Evolutionary conservation across 1,140 invertebrate species (phyloP).

Genomic region (Polyergus mexicanus): DNA sequence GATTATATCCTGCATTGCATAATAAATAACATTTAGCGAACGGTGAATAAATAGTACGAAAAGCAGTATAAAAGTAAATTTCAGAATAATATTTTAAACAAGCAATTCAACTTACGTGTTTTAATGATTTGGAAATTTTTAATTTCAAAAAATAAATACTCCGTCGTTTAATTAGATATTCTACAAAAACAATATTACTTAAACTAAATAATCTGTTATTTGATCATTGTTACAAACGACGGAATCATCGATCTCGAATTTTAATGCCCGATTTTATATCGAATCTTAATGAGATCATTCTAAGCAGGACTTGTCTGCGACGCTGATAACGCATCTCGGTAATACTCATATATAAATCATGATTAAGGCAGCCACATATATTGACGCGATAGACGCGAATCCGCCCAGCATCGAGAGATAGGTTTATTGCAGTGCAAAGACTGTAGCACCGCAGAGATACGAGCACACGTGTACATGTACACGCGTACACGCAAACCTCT

Average conservation of each 20-base stretch:
- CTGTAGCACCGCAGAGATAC: not conserved
- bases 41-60: not conserved
- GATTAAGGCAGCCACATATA: slow-evolving; percentile 28
- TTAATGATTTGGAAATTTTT: not conserved
- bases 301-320: not conserved
- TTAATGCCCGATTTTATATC: not conserved
- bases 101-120: not conserved
- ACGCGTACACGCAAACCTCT: slow-evolving; percentile 26
- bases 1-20: not conserved
- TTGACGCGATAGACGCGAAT: slow-evolving; percentile 20
- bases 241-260: not conserved
- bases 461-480: not conserved
- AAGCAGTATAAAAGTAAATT: not conserved
- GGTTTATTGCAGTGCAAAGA: slow-evolving; percentile 57
- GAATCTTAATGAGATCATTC: not conserved
- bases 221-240: not conserved
- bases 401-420: slow-evolving; percentile 55
- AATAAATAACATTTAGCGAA: not conserved
- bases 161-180: not conserved
- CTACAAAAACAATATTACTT: not conserved
- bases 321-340: slow-evolving; percentile 12
- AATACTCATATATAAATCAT: slow-evolving; percentile 59
- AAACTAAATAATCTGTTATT: not conserved
- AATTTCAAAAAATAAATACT: not conserved
- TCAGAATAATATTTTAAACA: not conserved